A percentile compares a stretch with the other conserved stretches of the same genome.
Conservation (phyloP, 1,140 invertebrate genomes). For the Tetramorium simillimum region DNA sequence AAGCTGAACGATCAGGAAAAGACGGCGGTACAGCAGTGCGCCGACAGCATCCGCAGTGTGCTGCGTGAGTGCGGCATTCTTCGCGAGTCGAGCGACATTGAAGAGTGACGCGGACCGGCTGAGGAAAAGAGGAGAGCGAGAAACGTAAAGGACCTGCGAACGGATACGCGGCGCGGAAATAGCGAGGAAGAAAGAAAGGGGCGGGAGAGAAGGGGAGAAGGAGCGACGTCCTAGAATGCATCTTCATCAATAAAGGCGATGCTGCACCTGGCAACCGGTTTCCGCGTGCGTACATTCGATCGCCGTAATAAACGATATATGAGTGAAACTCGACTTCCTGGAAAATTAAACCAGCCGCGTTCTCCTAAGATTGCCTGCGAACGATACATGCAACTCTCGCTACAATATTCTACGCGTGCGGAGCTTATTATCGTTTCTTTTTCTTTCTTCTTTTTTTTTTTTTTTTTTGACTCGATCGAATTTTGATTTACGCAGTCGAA, state of each 20-base stretch:
- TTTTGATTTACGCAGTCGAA: slow-evolving; percentile 56
- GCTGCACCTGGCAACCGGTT: slow-evolving; percentile 69
- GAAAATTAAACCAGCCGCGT: slow-evolving; percentile 61
- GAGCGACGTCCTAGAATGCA: slow-evolving; percentile 62
- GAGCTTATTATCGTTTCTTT: slow-evolving; percentile 32
- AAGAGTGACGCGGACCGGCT: slow-evolving; percentile 59
- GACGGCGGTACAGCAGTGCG: slow-evolving; percentile 84
- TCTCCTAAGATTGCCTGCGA: slow-evolving; percentile 47
- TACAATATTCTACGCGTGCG: slow-evolving; percentile 56
- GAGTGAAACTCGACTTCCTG: slow-evolving; percentile 60
- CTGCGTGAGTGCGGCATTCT: slow-evolving; percentile 79
- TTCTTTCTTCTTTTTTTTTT: too few species aligned
- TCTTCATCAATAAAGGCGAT: slow-evolving; percentile 68
- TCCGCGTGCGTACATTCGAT: slow-evolving; percentile 40
- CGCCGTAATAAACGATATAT: slow-evolving; percentile 66
- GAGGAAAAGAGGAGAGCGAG: slow-evolving; percentile 15
- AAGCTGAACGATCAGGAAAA: slow-evolving; percentile 86
- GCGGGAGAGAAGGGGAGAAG: slow-evolving; percentile 33
- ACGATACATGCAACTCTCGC: slow-evolving; percentile 33
- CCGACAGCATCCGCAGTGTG: slow-evolving; percentile 82
- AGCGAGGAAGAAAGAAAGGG: slow-evolving; percentile 8
- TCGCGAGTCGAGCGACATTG: slow-evolving; percentile 69
- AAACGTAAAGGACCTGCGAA: neutral
- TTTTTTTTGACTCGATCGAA: slow-evolving; percentile 51
- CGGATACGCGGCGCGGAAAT: slow-evolving; percentile 56